Evolutionary conservation across 1,140 invertebrate genomes (phyloP).

Genomic region (Plutomurus gul): DNA sequence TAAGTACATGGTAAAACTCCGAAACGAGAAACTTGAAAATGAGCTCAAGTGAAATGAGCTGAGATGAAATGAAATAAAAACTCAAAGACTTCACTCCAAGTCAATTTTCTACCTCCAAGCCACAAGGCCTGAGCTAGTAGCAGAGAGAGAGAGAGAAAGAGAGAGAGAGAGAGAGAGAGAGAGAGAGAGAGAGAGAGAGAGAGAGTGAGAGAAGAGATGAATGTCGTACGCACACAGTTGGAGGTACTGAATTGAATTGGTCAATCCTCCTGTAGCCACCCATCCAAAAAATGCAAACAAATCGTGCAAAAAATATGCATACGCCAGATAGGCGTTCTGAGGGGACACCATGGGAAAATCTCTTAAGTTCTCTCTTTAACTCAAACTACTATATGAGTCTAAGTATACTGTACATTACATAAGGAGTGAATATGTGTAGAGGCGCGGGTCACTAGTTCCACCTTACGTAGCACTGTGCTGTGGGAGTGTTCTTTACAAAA

Average conservation of each 20-base stretch:
- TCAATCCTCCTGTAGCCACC: background rate
- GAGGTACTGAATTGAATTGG: background rate
- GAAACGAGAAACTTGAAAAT: conserved; percentile 1
- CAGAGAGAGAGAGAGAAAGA: no score
- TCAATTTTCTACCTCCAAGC: background rate
- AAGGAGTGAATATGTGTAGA: background rate
- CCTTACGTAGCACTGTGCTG: background rate
- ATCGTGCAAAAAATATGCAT: conserved; percentile 32
- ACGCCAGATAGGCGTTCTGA: background rate
- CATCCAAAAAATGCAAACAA: conserved; percentile 20
- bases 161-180: background rate
- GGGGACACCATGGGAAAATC: background rate
- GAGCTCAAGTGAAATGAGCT: conserved; percentile 20
- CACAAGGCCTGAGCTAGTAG: no score
- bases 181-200: background rate
- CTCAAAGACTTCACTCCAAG: conserved; percentile 1
- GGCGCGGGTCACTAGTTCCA: background rate
- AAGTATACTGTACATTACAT: background rate
- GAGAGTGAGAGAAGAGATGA: background rate
- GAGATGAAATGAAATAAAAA: conserved; percentile 28
- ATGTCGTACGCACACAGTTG: conserved; percentile 4
- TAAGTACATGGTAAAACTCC: background rate
- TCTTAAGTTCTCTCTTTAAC: background rate
- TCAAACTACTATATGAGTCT: no score
- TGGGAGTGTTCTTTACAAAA: conserved; percentile 13